phyloP scores from a whole-genome alignment of 1,140 invertebrate genomes.

The Rhagoletis zephyria region DNA sequence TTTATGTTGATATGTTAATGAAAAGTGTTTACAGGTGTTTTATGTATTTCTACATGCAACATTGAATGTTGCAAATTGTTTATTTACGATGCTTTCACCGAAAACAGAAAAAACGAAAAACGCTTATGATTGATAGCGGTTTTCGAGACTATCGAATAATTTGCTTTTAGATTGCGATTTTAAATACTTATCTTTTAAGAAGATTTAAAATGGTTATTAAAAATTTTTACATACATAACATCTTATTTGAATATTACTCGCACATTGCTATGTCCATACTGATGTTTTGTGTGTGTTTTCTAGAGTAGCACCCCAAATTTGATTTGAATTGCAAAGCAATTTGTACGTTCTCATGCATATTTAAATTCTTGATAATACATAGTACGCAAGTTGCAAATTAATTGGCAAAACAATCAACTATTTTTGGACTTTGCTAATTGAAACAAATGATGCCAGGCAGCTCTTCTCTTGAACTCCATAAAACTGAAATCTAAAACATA shows the following conservation, averaged over 20 bases:
- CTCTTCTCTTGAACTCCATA: neutral
- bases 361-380: no score
- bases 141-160: neutral
- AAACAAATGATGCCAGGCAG: neutral
- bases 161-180: no score
- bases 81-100: neutral
- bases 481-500: neutral
- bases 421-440: neutral
- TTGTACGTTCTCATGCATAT: neutral
- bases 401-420: conserved; percentile 1
- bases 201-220: no score
- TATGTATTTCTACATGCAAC: neutral
- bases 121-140: neutral
- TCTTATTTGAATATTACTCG: no score
- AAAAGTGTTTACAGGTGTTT: conserved; percentile 32
- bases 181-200: no score
- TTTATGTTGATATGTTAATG: neutral
- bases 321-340: no score
- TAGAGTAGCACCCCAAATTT: no score
- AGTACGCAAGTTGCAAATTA: neutral
- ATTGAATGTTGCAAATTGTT: neutral
- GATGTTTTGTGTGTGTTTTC: no score
- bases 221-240: no score
- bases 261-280: no score
- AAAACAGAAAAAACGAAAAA: neutral